These are phyloP conservation scores for Sialis lutaria DNA, from an alignment of 2,888 invertebrate genomes.

Conservation along the genomic window DNA sequence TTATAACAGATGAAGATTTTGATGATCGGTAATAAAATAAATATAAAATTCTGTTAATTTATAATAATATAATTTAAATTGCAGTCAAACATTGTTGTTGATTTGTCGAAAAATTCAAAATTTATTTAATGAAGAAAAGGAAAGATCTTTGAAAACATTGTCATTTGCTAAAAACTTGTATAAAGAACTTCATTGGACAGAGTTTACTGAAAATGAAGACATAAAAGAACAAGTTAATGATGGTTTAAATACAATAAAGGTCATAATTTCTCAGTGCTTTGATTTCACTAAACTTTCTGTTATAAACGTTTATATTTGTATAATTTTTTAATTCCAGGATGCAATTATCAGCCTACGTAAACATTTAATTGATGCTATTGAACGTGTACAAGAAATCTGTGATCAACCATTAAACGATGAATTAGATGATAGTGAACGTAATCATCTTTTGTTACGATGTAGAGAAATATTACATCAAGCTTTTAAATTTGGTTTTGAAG, in stretches of 20 bases:
- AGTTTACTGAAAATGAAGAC: not conserved
- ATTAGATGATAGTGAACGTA: slow-evolving; percentile 37
- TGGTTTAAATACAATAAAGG: not conserved
- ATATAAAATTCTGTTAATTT: not conserved
- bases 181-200: slow-evolving; percentile 28
- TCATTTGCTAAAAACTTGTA: slow-evolving; percentile 64
- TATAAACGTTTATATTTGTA: not conserved
- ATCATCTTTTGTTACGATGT: slow-evolving; percentile 41
- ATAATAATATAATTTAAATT: slow-evolving; percentile 16
- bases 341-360: slow-evolving; percentile 37
- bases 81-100: slow-evolving; percentile 35
- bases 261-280: not conserved
- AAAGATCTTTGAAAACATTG: slow-evolving; percentile 61
- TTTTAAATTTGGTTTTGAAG: slow-evolving; percentile 82
- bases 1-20: slow-evolving; percentile 2
- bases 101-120: slow-evolving; percentile 66
- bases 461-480: slow-evolving; percentile 71
- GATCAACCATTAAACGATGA: slow-evolving; percentile 31
- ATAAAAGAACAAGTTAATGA: not conserved
- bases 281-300: not conserved
- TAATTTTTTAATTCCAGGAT: slow-evolving; percentile 22
- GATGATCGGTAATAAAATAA: slow-evolving; percentile 14
- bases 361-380: slow-evolving; percentile 35
- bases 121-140: slow-evolving; percentile 60
- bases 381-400: slow-evolving; percentile 32